Evolutionary conservation across 2,797 vertebrate species (phyloP).

Genomic region (Molossus alvarezi): DNA sequence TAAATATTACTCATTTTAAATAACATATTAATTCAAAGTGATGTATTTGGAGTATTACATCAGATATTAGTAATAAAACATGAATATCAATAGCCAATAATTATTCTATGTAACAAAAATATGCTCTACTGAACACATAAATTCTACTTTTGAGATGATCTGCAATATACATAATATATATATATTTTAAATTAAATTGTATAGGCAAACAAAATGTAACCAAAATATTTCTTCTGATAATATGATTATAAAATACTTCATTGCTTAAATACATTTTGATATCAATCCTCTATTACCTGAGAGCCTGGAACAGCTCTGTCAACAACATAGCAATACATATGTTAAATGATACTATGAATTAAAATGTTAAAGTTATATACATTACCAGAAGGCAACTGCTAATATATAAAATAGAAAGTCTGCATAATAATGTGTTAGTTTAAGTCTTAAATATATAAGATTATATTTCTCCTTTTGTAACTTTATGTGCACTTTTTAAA

Average conservation of each 20-base stretch:
- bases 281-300: conserved; percentile 72
- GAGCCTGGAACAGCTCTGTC: conserved; percentile 61
- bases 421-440: conserved; percentile 66
- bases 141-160: conserved; percentile 37
- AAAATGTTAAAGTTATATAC: conserved; percentile 72
- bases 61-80: background rate
- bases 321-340: background rate
- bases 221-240: conserved; percentile 10
- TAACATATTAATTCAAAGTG: conserved; percentile 3
- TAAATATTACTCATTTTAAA: conserved; percentile 10
- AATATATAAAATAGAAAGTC: conserved; percentile 69
- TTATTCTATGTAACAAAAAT: conserved; percentile 25
- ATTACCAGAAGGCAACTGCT: conserved; percentile 63
- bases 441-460: conserved; percentile 41
- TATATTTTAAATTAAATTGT: background rate
- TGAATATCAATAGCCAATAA: conserved; percentile 33
- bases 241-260: conserved; percentile 45
- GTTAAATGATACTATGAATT: conserved; percentile 72
- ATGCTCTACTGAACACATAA: background rate
- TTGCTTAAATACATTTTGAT: conserved; percentile 50
- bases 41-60: background rate
- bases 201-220: background rate
- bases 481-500: conserved; percentile 26
- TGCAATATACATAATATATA: background rate
- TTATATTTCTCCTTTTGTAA: background rate